These are phyloP conservation scores for Oryctes rhinoceros DNA, from an alignment of 1,140 invertebrate species.

Conservation along the genomic window DNA sequence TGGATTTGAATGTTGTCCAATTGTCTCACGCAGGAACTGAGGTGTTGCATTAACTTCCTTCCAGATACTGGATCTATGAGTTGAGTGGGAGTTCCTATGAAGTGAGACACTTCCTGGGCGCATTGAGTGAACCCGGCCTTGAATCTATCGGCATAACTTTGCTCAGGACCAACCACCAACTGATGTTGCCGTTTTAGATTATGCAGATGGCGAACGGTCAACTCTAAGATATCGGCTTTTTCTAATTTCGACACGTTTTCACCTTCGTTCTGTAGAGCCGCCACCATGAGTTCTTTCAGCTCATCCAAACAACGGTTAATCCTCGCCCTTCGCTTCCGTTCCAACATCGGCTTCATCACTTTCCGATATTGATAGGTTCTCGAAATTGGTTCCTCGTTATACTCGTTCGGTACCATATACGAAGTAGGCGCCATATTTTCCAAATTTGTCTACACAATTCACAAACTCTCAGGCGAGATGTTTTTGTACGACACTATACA, in stretches of 20 bases:
- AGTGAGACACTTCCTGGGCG: slow-evolving; percentile 89
- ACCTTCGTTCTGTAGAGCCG: slow-evolving; percentile 83
- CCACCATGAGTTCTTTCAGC: slow-evolving; percentile 91
- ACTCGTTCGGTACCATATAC: slow-evolving; percentile 54
- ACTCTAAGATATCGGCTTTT: slow-evolving; percentile 95
- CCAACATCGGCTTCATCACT: slow-evolving; percentile 96
- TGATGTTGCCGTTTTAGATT: slow-evolving; percentile 79
- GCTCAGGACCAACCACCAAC: slow-evolving; percentile 69
- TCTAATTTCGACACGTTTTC: slow-evolving; percentile 93
- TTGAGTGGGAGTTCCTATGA: slow-evolving; percentile 64
- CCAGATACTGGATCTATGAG: slow-evolving; percentile 59
- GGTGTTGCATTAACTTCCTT: slow-evolving; percentile 62
- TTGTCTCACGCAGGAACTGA: slow-evolving; percentile 61
- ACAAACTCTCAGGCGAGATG: background rate
- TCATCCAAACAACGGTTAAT: slow-evolving; percentile 95
- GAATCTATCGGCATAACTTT: slow-evolving; percentile 82
- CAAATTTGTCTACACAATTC: background rate
- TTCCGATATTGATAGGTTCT: slow-evolving; percentile 91
- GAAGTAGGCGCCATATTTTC: slow-evolving; percentile 54
- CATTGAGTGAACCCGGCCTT: slow-evolving; percentile 90
- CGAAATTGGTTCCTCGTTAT: slow-evolving; percentile 72
- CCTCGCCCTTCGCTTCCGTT: slow-evolving; percentile 89
- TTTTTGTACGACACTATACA: too few relatives aligned
- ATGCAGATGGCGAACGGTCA: slow-evolving; percentile 92
- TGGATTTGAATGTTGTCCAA: slow-evolving; percentile 54